Evolutionary conservation across 2,888 invertebrate species (phyloP), one percentile per base, ranked within the genome.

Genomic region (Busseola fusca): DNA sequence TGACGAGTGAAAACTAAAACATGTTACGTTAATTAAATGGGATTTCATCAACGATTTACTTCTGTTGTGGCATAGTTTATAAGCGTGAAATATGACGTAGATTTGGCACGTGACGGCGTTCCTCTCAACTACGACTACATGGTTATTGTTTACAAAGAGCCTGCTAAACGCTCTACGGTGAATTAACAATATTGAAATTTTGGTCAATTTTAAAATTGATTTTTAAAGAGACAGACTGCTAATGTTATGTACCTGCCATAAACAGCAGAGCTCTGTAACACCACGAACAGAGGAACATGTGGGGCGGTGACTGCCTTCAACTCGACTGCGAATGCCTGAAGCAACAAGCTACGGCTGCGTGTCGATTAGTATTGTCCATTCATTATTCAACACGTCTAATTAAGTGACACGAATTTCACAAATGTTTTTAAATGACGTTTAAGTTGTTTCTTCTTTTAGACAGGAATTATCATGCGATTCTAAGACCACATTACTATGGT

Each of bases 211-310:
- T 1, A 21, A 50, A 40, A 12, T 21, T 9, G 10, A n/a, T 21
- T 59, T 52, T 54, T 45, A 52, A 1, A 64, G 27, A 25, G 40
- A 64, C 57, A 30, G 60, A 34, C 50, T 60, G 62, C n/a, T 34
- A 62, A 73, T 71, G 66, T 50, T 42, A 56, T 56, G 58, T 87
- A 90, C 90, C 90, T 89, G 86, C 76, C 18, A 89, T 62, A 42
- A 85, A 78, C 68, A 89, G 82, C 67, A 88, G 75, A 40, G 84
- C 85, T 71, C 83, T 81, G 69, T 83, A 88, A 74, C 88, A 91
- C 82, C 89, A 88, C 65, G 88, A 80, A 69, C 89, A 89, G 59
- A 89, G 86, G 66, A 88, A 89, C 90, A 90, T 89, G 86, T 82
- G 81, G 84, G 71, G 71, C 76, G 76, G 72, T 58, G 74, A 62